phyloP scores from a whole-genome alignment of 2,113 vertebrate species.

The Sphyrna mokarran region DNA sequence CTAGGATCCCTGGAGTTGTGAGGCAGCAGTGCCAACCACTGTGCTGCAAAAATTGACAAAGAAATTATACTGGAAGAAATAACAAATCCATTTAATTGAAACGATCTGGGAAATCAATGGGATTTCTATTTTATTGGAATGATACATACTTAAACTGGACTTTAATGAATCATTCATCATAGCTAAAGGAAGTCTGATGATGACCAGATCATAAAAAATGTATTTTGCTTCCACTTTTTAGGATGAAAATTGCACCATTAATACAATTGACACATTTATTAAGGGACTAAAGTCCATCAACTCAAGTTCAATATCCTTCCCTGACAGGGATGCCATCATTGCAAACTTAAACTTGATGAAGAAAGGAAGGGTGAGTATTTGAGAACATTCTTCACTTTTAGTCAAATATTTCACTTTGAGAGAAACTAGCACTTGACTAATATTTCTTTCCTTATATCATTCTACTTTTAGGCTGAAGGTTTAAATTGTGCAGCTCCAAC shows the following conservation, averaged over 20 bases:
- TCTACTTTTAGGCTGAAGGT: background rate
- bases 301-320: rapidly evolving
- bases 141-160: background rate
- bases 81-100: background rate
- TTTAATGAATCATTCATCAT: background rate
- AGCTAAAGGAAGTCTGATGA: background rate
- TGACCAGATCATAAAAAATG: background rate
- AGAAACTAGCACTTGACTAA: background rate
- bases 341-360: background rate
- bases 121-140: background rate
- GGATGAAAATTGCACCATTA: background rate
- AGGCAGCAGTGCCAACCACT: no score
- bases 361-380: background rate
- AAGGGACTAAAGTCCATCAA: background rate
- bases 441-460: background rate
- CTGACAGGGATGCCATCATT: background rate
- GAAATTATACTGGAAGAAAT: background rate
- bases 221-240: background rate
- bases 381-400: background rate
- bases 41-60: background rate
- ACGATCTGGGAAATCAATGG: background rate
- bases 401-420: background rate
- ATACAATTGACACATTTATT: background rate
- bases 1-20: no score
- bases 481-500: background rate